Evolutionary conservation across 2,797 vertebrate species (phyloP).

Genomic region (Leucoraja ocellata): DNA sequence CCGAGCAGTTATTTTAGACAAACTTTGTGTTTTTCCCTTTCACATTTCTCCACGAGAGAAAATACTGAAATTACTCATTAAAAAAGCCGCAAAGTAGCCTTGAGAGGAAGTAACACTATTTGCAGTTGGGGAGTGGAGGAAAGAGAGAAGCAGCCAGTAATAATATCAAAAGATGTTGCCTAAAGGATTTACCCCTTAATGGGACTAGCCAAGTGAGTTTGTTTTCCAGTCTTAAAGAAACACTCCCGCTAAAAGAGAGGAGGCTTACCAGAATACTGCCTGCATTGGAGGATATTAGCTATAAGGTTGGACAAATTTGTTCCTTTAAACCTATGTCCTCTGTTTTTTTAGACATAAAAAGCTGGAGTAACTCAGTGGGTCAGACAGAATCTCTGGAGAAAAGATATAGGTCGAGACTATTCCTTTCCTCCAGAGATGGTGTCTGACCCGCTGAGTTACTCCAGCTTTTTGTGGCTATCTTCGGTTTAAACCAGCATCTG

Average conservation of each 20-base stretch:
- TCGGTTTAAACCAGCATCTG: no score
- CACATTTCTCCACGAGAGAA: slow-evolving; percentile 23
- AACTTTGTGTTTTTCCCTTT: neutral
- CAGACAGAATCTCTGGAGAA: no score
- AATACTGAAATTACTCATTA: slow-evolving; percentile 35
- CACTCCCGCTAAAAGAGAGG: neutral
- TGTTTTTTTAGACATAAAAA: no score
- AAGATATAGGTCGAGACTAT: no score
- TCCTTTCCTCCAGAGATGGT: no score
- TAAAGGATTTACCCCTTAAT: slow-evolving; percentile 12
- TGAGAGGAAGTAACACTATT: slow-evolving; percentile 25
- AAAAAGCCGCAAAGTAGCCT: slow-evolving; percentile 29
- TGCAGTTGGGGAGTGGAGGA: slow-evolving; percentile 35
- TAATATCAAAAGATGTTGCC: slow-evolving; percentile 10
- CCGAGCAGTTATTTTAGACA: slow-evolving; percentile 16
- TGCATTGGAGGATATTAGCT: no score
- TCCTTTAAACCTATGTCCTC: no score
- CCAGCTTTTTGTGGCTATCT: no score
- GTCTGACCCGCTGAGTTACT: no score
- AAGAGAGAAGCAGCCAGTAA: neutral
- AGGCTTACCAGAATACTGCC: no score
- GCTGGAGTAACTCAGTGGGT: no score
- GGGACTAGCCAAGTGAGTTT: neutral
- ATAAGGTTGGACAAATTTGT: no score
- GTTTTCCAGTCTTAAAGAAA: neutral